Evolutionary conservation across 1,140 invertebrate genomes (phyloP).

Genomic region (Lasioglossum albipes): DNA sequence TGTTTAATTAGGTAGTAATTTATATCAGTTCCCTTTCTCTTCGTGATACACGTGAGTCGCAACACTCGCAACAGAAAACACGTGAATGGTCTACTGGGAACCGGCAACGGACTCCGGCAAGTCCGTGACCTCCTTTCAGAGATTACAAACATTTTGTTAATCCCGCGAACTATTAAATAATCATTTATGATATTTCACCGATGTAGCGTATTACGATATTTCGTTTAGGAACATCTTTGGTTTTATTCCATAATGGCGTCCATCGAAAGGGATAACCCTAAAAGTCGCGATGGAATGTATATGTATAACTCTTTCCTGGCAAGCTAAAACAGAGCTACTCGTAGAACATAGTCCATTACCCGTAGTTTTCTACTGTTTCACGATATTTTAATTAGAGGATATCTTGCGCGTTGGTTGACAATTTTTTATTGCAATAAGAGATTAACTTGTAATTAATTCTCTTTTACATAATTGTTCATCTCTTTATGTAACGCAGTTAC

Average conservation of each 20-base stretch:
- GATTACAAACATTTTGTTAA: slow-evolving; percentile 15
- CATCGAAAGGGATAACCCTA: background rate
- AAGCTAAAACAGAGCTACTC: too few species aligned
- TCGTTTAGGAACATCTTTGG: background rate
- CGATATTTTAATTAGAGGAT: too few species aligned
- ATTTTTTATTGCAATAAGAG: too few species aligned
- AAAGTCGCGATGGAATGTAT: too few species aligned
- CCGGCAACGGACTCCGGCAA: slow-evolving; percentile 12
- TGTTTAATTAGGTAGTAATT: slow-evolving; percentile 33
- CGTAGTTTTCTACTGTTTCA: too few species aligned
- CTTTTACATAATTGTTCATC: too few species aligned
- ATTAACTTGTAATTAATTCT: too few species aligned
- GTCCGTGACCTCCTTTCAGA: slow-evolving; percentile 43
- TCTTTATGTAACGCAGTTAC: too few species aligned
- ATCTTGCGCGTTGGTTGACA: too few species aligned
- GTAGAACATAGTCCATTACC: too few species aligned
- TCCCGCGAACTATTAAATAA: background rate
- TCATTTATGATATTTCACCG: background rate
- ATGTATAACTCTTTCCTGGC: too few species aligned
- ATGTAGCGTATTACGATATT: background rate
- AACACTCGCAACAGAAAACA: slow-evolving; percentile 35
- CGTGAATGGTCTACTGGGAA: slow-evolving; percentile 43
- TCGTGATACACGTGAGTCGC: slow-evolving; percentile 35
- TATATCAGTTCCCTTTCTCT: slow-evolving; percentile 32
- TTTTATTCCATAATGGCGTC: background rate